These are phyloP conservation scores for Mystacornis crossleyi DNA, from an alignment of 2,113 vertebrate genomes.

Conservation along the genomic window DNA sequence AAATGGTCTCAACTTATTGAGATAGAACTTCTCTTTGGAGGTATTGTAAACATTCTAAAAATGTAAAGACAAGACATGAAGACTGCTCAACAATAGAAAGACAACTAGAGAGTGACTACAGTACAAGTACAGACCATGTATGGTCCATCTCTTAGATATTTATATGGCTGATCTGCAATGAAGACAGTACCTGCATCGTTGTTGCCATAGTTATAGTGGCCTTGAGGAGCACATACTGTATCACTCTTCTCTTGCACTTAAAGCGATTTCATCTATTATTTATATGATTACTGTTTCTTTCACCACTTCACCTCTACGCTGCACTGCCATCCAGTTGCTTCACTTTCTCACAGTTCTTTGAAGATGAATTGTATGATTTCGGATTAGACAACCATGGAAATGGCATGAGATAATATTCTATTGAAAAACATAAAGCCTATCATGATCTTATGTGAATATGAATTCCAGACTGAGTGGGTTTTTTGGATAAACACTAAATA, in stretches of 20 bases:
- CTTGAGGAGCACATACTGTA: neutral
- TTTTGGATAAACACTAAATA: neutral
- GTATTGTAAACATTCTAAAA: neutral
- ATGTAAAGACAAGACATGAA: neutral
- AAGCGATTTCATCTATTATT: slow-evolving; percentile 63
- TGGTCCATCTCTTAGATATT: neutral
- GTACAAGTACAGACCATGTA: neutral
- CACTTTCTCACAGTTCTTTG: neutral
- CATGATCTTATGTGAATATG: neutral
- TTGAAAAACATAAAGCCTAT: neutral
- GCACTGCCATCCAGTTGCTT: neutral
- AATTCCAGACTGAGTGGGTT: neutral
- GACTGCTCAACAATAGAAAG: neutral
- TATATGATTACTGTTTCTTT: slow-evolving; percentile 23
- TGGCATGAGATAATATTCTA: neutral
- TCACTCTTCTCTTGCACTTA: slow-evolving; percentile 55
- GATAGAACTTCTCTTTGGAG: neutral
- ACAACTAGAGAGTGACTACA: neutral
- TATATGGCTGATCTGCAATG: neutral
- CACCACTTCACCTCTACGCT: neutral
- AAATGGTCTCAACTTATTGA: neutral
- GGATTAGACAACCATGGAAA: neutral
- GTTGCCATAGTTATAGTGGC: slow-evolving; percentile 70
- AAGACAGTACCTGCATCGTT: neutral
- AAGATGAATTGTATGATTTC: neutral